A percentile compares a stretch with the other conserved stretches of the same genome.
These are phyloP conservation scores for Aphodius granarius DNA, from an alignment of 2,888 invertebrate genomes.

Conservation along the genomic window DNA sequence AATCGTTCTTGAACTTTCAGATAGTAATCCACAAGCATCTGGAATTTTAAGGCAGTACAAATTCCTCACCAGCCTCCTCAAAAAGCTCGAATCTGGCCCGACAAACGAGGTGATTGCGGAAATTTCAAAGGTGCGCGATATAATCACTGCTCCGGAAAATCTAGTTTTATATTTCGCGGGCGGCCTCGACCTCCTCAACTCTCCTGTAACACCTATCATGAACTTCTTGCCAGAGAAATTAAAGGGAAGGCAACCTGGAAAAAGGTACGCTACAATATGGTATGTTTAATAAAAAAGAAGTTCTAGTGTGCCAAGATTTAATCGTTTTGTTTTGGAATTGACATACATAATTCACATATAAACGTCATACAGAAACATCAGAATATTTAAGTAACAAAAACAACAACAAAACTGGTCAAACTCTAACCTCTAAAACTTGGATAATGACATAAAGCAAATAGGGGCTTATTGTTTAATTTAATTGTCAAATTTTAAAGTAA, in stretches of 20 bases:
- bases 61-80: slow-evolving; percentile 71
- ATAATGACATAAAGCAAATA: no score
- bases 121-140: slow-evolving; percentile 61
- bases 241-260: slow-evolving; percentile 18
- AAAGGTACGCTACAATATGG: slow-evolving; percentile 24
- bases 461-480: no score
- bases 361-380: no score
- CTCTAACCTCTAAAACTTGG: no score
- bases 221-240: slow-evolving; percentile 30
- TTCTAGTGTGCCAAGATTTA: no score
- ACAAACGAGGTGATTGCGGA: slow-evolving; percentile 57
- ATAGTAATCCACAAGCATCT: slow-evolving; percentile 71
- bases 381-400: no score
- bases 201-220: slow-evolving; percentile 34
- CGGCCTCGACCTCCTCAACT: slow-evolving; percentile 65
- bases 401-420: no score
- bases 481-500: no score
- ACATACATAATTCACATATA: no score
- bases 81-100: slow-evolving; percentile 57
- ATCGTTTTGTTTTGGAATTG: no score
- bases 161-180: slow-evolving; percentile 73
- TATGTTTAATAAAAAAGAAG: no score
- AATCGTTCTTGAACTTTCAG: slow-evolving; percentile 51
- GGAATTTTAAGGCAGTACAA: slow-evolving; percentile 76
- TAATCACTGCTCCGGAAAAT: slow-evolving; percentile 63